These are phyloP conservation scores for Ceratoteleas bidentatus DNA, from an alignment of 1,140 invertebrate species.

Conservation along the genomic window DNA sequence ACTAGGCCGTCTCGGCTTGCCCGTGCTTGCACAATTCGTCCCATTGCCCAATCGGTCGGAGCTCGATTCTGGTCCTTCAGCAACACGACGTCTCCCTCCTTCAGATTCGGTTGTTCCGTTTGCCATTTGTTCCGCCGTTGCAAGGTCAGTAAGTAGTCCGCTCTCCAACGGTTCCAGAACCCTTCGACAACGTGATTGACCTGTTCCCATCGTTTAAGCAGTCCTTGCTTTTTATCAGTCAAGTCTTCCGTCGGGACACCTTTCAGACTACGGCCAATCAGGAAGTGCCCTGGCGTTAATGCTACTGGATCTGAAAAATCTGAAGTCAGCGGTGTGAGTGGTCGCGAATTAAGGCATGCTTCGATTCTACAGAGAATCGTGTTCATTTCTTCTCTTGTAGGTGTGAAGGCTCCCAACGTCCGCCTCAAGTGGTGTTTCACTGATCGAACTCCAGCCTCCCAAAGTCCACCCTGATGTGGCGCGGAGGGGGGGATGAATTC, in stretches of 20 bases:
- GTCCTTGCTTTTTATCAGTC: not conserved
- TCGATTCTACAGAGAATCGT: slow-evolving; percentile 70
- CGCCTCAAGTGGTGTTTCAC: slow-evolving; percentile 61
- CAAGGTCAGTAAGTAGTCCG: not conserved
- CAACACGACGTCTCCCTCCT: not conserved
- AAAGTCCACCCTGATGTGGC: not conserved
- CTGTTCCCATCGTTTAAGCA: not conserved
- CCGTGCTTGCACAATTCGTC: too few species aligned
- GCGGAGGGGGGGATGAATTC: not conserved
- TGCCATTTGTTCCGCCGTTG: slow-evolving; percentile 4
- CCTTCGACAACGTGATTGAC: not conserved
- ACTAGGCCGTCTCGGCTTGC: too few species aligned
- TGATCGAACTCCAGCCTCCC: not conserved
- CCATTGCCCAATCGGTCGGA: not conserved
- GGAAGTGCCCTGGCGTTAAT: slow-evolving; percentile 61
- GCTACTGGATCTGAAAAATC: slow-evolving; percentile 37
- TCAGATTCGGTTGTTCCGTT: not conserved
- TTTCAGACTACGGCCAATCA: slow-evolving; percentile 36
- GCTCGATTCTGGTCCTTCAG: not conserved
- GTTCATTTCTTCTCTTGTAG: slow-evolving; percentile 66
- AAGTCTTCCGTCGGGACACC: not conserved
- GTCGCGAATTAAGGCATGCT: slow-evolving; percentile 54
- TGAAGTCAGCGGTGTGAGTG: slow-evolving; percentile 54
- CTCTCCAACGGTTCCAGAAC: not conserved
- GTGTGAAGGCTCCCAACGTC: slow-evolving; percentile 25